Evolutionary conservation across 2,888 invertebrate genomes (phyloP), one percentile per base, ranked within the genome.

Genomic region (Thecophora atra): DNA sequence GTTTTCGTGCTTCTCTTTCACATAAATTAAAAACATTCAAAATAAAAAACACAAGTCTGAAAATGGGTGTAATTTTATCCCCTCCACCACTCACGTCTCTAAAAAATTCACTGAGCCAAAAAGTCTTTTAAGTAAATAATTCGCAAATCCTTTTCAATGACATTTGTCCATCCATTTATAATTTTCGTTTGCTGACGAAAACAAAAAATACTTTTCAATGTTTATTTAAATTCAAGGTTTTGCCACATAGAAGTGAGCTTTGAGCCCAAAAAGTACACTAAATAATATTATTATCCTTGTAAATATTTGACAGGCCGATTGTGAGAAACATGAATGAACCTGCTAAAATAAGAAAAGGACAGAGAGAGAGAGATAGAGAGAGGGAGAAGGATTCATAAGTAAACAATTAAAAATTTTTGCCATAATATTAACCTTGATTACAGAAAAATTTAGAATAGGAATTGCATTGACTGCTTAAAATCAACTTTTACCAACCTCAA

Each of bases 241-340:
- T 42, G n/a, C 24, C 7, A 54, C 70, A 72, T 62, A 72, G 63
- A 70, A 73, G 71, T 70, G 68, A 68, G 72, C 21, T 72, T 70
- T 72, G 44, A 54, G 64, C 42, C 70, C 71, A 70, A 69, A 72
- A 75, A 72, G 72, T 37, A n/a, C n/a, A n/a, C n/a, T n/a, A n/a
- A 73, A 72, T 75, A 73, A 75, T 73, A 70, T 44, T 52, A 56
- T 62, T 62, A 71, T 65, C 66, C 71, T 64, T 70, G 72, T 73
- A 75, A 75, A 73, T 73, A 72, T 73, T 75, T 75, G 56, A 73
- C 64, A 62, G 67, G 68, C 56, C 37, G 52, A 37, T n/a, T n/a
- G n/a, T n/a, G n/a, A n/a, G n/a, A n/a, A n/a, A n/a, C n/a, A n/a
- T n/a, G n/a, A n/a, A n/a, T n/a, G n/a, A n/a, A n/a, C n/a, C n/a